A percentile compares a stretch with the other conserved stretches of the same genome.
These are phyloP conservation scores for Caenorhabditis elegans DNA, from an alignment of 1,140 invertebrate species.

Conservation along the genomic window DNA sequence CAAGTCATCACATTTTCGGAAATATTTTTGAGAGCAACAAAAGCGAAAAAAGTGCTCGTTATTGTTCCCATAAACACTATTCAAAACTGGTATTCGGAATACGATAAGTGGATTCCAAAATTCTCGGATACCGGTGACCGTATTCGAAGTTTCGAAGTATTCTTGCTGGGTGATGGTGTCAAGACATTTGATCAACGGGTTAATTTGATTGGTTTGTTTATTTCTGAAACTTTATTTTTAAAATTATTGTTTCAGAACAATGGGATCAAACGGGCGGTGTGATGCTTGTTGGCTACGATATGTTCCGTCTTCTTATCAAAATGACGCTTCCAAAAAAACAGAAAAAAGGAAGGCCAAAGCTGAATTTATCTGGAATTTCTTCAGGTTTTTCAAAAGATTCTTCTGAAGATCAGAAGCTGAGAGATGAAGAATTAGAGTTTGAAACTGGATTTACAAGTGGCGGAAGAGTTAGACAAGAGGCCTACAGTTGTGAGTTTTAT, in stretches of 20 bases:
- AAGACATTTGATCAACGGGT: constrained; percentile 84
- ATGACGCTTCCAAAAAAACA: constrained; percentile 47
- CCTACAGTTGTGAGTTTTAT: constrained; percentile 10
- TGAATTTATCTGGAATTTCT: constrained; percentile 18
- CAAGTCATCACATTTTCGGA: constrained; percentile 94
- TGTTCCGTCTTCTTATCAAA: constrained; percentile 74
- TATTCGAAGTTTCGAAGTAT: constrained; percentile 80
- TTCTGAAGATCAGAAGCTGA: background rate
- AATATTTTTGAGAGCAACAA: constrained; percentile 86
- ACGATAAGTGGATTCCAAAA: constrained; percentile 89
- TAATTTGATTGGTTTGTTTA: constrained; percentile 72
- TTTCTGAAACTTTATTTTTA: background rate
- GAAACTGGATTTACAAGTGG: constrained; percentile 33
- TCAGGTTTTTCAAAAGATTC: background rate
- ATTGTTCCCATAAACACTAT: constrained; percentile 98
- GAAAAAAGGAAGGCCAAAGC: constrained; percentile 56
- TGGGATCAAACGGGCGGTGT: constrained; percentile 88
- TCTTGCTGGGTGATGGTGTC: constrained; percentile 87
- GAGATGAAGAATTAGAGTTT: constrained; percentile 28
- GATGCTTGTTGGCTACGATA: constrained; percentile 93
- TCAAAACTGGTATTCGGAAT: constrained; percentile 96
- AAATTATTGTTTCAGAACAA: constrained; percentile 69
- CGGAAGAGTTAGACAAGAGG: constrained; percentile 37
- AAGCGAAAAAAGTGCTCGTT: constrained; percentile 84
- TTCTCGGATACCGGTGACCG: constrained; percentile 69